phyloP scores from a whole-genome alignment of 2,888 invertebrate species.

The Cheilosia grossa region DNA sequence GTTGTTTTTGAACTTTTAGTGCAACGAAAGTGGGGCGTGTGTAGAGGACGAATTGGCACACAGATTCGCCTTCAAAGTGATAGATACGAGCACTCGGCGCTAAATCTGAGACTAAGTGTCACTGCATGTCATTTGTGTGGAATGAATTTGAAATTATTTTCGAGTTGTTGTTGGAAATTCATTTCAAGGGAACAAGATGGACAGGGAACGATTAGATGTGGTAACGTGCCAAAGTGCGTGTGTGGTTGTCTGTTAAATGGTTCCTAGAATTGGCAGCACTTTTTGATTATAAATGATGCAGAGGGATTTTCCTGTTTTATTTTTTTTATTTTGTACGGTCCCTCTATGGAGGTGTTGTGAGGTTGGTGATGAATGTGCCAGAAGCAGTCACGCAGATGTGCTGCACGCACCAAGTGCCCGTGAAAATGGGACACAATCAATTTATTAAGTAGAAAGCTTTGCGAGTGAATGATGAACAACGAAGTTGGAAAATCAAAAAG shows the following conservation, averaged over 20 bases:
- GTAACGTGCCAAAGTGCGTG: not conserved
- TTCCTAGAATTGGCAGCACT: conserved; percentile 14
- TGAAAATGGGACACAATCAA: no score
- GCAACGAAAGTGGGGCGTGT: not conserved
- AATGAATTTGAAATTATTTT: not conserved
- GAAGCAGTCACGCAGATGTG: not conserved
- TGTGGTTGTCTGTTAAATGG: conserved; percentile 5
- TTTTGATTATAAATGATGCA: conserved; percentile 44
- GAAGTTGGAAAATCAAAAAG: no score
- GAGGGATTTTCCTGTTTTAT: not conserved
- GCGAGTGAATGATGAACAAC: no score
- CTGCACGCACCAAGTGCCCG: no score
- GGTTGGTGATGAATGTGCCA: conserved; percentile 10
- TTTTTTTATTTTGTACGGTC: not conserved
- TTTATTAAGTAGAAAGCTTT: no score
- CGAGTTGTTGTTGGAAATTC: conserved; percentile 18
- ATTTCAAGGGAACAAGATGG: not conserved
- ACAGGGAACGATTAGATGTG: not conserved
- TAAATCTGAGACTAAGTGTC: conserved; percentile 10
- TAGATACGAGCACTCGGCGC: conserved; percentile 15
- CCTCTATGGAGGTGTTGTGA: not conserved
- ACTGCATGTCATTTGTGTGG: conserved; percentile 2
- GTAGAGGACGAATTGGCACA: no score
- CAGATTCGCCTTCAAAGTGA: not conserved
- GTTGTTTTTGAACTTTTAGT: not conserved